A percentile compares a stretch with the other conserved stretches of the same genome.
Evolutionary conservation across 2,797 vertebrate genomes (phyloP).

Genomic region (Mareca strepera): DNA sequence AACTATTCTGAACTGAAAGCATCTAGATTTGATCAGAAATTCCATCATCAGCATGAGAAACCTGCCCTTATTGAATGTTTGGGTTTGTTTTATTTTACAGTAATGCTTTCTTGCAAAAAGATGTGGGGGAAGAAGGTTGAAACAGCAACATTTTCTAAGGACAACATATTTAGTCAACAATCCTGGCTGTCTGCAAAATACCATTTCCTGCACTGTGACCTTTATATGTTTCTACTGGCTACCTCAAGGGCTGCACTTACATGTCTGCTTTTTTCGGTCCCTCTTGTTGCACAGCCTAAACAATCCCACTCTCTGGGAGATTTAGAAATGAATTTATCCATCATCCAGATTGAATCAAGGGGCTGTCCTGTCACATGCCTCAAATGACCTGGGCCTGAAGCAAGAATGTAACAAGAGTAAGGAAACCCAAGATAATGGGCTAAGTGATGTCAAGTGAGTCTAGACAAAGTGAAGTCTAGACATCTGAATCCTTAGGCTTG

Average conservation of each 20-base stretch:
- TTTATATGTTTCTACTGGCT: not conserved
- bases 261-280: not conserved
- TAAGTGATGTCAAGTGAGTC: not conserved
- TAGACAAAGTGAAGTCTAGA: not conserved
- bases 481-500: not conserved
- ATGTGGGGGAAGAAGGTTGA: not conserved
- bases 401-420: not conserved
- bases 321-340: not conserved
- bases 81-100: not conserved
- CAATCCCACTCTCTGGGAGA: not conserved
- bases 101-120: not conserved
- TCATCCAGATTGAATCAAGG: not conserved
- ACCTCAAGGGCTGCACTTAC: not conserved
- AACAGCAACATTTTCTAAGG: not conserved
- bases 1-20: not conserved
- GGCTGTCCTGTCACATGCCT: not conserved
- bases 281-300: not conserved
- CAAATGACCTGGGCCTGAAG: not conserved
- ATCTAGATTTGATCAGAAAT: not conserved
- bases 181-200: not conserved
- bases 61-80: not conserved
- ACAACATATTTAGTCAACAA: not conserved
- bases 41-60: not conserved
- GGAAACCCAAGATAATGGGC: not conserved
- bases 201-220: not conserved